phyloP scores from a whole-genome alignment of 2,888 invertebrate genomes.

The Chrysomela aeneicollis region DNA sequence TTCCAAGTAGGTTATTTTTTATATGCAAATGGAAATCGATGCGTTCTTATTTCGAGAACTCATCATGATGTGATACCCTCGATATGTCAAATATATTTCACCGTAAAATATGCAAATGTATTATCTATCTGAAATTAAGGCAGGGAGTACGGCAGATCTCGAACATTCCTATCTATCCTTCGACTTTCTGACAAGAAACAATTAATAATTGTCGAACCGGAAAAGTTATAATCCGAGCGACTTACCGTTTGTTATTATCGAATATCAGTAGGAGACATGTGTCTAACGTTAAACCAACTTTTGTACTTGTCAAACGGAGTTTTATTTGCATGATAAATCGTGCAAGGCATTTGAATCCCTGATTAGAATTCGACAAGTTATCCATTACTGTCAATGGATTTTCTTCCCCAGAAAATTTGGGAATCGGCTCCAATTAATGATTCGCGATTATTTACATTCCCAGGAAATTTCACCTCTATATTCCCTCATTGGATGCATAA shows the following conservation, averaged over 20 bases:
- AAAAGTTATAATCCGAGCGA: slow-evolving; percentile 41
- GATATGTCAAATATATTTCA: neutral
- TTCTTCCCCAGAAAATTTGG: slow-evolving; percentile 22
- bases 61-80: neutral
- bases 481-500: too few species aligned
- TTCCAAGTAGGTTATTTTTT: too few species aligned
- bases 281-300: slow-evolving; percentile 42
- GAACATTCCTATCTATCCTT: slow-evolving; percentile 24
- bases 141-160: neutral
- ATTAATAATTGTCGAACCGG: slow-evolving; percentile 41
- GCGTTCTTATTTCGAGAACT: too few species aligned
- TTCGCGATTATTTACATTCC: neutral
- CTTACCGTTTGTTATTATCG: slow-evolving; percentile 40
- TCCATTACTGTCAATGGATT: slow-evolving; percentile 32
- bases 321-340: slow-evolving; percentile 48
- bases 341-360: slow-evolving; percentile 45
- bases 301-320: slow-evolving; percentile 45
- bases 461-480: neutral
- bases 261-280: slow-evolving; percentile 38
- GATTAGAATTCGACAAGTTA: slow-evolving; percentile 45
- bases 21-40: too few species aligned
- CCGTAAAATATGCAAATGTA: neutral
- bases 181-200: slow-evolving; percentile 35
- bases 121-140: neutral
- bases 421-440: slow-evolving; percentile 3